phyloP scores from a whole-genome alignment of 2,888 invertebrate genomes.

The Eupithecia centaureata region DNA sequence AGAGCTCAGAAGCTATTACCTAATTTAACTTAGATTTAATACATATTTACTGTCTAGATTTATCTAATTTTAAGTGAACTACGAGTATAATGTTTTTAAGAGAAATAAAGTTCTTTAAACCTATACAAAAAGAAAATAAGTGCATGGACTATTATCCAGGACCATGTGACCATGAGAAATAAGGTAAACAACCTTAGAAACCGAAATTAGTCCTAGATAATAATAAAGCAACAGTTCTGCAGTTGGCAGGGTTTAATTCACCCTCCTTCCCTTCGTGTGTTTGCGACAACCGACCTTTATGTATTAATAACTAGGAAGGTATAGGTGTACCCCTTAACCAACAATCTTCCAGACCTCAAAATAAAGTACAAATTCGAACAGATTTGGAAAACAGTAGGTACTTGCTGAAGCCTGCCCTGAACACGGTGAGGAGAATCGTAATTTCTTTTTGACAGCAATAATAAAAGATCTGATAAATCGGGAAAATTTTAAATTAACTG shows the following conservation, averaged over 20 bases:
- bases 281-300: slow-evolving; percentile 76
- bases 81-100: no score
- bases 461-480: slow-evolving; percentile 58
- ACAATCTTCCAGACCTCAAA: slow-evolving; percentile 20
- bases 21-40: no score
- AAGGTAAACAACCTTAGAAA: slow-evolving; percentile 37
- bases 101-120: no score
- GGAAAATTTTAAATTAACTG: slow-evolving; percentile 37
- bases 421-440: slow-evolving; percentile 67
- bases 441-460: slow-evolving; percentile 71
- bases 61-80: no score
- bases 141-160: background rate
- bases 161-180: background rate
- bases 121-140: no score
- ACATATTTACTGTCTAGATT: no score
- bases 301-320: slow-evolving; percentile 60
- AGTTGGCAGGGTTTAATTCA: slow-evolving; percentile 77
- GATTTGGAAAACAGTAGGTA: slow-evolving; percentile 39
- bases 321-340: background rate
- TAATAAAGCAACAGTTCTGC: slow-evolving; percentile 57
- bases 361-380: slow-evolving; percentile 25
- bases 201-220: slow-evolving; percentile 54
- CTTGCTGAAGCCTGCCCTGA: background rate
- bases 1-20: no score
- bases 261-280: slow-evolving; percentile 56